Evolutionary conservation across 2,888 invertebrate species (phyloP).

Genomic region (Tetragnatha montana): DNA sequence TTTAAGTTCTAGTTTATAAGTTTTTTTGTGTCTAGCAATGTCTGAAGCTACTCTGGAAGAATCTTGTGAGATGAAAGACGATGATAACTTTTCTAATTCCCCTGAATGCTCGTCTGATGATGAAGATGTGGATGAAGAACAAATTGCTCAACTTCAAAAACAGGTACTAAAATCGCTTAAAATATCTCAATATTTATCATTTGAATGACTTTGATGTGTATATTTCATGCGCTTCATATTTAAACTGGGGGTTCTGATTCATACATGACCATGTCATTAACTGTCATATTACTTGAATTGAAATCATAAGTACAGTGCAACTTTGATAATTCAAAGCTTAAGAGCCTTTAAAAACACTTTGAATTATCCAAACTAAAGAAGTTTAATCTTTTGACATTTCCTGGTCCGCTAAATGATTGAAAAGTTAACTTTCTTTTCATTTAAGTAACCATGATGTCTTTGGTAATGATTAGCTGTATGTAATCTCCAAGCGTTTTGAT

Average conservation of each 20-base stretch:
- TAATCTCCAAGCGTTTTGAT: no score
- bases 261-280: no score
- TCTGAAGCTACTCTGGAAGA: slow-evolving; percentile 36
- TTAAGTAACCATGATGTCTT: no score
- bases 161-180: slow-evolving; percentile 19
- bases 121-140: slow-evolving; percentile 59
- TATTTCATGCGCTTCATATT: neutral
- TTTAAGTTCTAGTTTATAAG: neutral
- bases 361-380: no score
- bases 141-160: slow-evolving; percentile 37
- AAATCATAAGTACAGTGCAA: no score
- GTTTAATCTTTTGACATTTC: no score
- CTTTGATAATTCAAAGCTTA: no score
- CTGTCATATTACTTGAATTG: no score
- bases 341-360: no score
- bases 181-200: neutral
- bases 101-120: slow-evolving; percentile 62
- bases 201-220: neutral
- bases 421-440: no score
- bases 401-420: no score
- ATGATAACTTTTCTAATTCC: slow-evolving; percentile 59
- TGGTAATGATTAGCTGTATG: no score
- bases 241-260: neutral
- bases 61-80: slow-evolving; percentile 38
- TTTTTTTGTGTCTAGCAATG: slow-evolving; percentile 1